These are phyloP conservation scores for Drosophila eohydei DNA, from an alignment of 2,888 invertebrate genomes.

Conservation along the genomic window DNA sequence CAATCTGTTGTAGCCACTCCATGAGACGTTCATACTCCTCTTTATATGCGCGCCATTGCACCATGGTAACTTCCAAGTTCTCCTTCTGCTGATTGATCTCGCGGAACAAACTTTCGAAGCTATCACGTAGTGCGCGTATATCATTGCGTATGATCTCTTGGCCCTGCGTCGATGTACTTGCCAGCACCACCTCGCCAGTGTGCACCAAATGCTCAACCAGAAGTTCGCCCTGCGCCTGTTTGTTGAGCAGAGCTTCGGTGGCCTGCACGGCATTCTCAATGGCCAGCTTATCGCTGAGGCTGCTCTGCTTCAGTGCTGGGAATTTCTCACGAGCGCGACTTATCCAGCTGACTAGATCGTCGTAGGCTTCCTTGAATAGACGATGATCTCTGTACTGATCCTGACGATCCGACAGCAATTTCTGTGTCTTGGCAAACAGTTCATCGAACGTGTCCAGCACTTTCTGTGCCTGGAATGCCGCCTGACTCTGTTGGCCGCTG, in stretches of 20 bases:
- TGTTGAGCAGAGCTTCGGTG: slow-evolving; percentile 93
- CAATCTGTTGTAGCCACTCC: slow-evolving; percentile 96
- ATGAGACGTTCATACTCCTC: slow-evolving; percentile 96
- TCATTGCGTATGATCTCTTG: slow-evolving; percentile 93
- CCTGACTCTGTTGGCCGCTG: slow-evolving; percentile 93
- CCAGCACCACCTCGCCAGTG: slow-evolving; percentile 93
- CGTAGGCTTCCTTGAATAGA: slow-evolving; percentile 95
- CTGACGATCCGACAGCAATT: slow-evolving; percentile 91
- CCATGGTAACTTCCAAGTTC: slow-evolving; percentile 91
- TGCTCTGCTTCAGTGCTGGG: slow-evolving; percentile 93
- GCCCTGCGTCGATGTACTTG: slow-evolving; percentile 92
- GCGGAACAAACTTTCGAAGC: slow-evolving; percentile 93
- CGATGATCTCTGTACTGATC: slow-evolving; percentile 95
- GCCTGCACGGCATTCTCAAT: slow-evolving; percentile 95
- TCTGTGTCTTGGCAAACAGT: slow-evolving; percentile 91
- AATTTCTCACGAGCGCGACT: slow-evolving; percentile 94
- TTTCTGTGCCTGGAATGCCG: slow-evolving; percentile 93
- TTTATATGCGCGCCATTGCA: slow-evolving; percentile 95
- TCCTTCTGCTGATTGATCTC: slow-evolving; percentile 94
- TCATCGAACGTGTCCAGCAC: slow-evolving; percentile 93
- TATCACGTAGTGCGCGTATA: slow-evolving; percentile 93
- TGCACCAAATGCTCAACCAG: slow-evolving; percentile 94
- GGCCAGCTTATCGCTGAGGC: slow-evolving; percentile 93
- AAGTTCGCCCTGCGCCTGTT: slow-evolving; percentile 95
- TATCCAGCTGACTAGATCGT: slow-evolving; percentile 95